A percentile compares a stretch with the other conserved stretches of the same genome.
Evolutionary conservation across 1,140 invertebrate species (phyloP).

Genomic region (Metopolophium dirhodum): DNA sequence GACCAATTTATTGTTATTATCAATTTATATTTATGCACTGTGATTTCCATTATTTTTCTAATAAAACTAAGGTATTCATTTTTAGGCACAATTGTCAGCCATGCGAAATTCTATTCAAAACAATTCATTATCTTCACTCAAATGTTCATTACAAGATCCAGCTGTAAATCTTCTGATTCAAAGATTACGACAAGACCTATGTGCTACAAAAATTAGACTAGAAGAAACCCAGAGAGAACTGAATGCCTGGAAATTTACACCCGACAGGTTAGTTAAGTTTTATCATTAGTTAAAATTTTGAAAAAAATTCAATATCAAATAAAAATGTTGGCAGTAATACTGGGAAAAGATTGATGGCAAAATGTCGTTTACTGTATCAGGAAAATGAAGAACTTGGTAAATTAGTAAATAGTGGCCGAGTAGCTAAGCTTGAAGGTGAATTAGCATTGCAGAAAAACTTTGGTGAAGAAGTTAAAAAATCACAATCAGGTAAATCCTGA

Average conservation of each 20-base stretch:
- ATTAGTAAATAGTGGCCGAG: constrained; percentile 91
- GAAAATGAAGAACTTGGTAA: constrained; percentile 98
- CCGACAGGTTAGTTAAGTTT: constrained; percentile 77
- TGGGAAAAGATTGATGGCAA: constrained; percentile 96
- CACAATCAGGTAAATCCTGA: constrained; percentile 80
- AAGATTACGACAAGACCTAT: constrained; percentile 88
- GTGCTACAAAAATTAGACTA: constrained; percentile 85
- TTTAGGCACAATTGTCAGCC: constrained; percentile 79
- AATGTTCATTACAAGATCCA: constrained; percentile 88
- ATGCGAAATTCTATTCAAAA: constrained; percentile 77
- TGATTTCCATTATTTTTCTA: background rate
- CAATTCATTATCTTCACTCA: constrained; percentile 68
- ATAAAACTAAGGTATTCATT: background rate
- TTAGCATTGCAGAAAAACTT: constrained; percentile 94
- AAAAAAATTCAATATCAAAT: background rate
- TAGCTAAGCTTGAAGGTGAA: constrained; percentile 95
- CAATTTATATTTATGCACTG: background rate
- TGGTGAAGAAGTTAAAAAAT: constrained; percentile 95
- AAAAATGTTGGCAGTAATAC: constrained; percentile 73
- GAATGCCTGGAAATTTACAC: constrained; percentile 98
- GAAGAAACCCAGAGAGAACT: constrained; percentile 98
- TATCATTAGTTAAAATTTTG: background rate
- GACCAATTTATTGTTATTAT: background rate
- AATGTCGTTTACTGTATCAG: constrained; percentile 93
- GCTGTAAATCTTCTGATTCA: constrained; percentile 95